Evolutionary conservation across 2,113 vertebrate species (phyloP).

Genomic region (Conger conger): DNA sequence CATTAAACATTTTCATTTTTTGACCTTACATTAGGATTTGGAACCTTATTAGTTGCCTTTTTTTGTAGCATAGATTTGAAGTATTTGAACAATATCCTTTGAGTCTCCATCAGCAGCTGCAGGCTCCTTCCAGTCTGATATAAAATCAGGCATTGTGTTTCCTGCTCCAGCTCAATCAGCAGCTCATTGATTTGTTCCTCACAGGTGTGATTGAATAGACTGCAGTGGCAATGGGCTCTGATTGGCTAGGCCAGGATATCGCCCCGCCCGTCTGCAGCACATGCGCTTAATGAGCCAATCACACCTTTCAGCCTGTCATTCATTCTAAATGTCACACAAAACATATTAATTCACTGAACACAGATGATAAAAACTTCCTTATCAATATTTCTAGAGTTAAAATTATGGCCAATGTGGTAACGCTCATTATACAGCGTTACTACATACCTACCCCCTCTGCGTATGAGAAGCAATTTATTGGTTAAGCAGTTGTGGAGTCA

Average conservation of each 20-base stretch:
- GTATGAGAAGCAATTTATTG: background rate
- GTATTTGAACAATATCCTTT: too few species aligned
- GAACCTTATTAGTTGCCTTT: background rate
- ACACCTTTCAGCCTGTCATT: background rate
- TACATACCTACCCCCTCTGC: too few species aligned
- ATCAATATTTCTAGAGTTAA: too few species aligned
- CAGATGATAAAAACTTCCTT: too few species aligned
- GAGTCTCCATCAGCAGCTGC: too few species aligned
- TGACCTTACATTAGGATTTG: background rate
- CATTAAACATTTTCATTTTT: background rate
- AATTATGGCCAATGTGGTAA: too few species aligned
- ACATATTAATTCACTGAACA: background rate
- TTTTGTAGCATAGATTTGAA: too few species aligned
- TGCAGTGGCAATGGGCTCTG: background rate
- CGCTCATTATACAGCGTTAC: too few species aligned
- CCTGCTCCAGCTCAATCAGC: background rate
- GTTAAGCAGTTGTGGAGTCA: background rate
- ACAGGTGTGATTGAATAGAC: background rate
- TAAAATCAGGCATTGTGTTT: too few species aligned
- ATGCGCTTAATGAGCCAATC: background rate
- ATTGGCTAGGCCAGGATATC: background rate
- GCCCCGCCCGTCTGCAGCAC: background rate
- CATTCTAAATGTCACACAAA: background rate
- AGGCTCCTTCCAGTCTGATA: too few species aligned
- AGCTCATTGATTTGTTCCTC: background rate